Conservation (phyloP, 2,113 vertebrate genomes). For the Vanacampus margaritifer region DNA sequence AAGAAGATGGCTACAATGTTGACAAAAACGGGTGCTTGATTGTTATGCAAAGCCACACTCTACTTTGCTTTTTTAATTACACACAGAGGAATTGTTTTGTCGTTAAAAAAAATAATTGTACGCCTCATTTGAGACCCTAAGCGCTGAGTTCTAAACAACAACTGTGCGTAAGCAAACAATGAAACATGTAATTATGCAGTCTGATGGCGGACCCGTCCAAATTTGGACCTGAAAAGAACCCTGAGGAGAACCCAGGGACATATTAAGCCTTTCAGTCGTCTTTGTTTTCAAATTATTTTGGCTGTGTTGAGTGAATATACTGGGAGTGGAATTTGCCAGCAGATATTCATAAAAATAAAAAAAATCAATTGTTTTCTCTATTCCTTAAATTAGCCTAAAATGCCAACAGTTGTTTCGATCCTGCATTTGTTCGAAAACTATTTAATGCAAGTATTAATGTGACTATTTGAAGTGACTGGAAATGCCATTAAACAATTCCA, state of each 20-base stretch:
- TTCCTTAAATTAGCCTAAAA: no score
- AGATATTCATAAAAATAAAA: no score
- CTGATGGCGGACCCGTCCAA: neutral
- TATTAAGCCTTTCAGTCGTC: neutral
- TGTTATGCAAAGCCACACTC: constrained; percentile 24
- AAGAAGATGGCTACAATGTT: neutral
- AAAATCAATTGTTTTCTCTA: no score
- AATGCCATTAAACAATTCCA: no score
- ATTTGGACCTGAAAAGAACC: neutral
- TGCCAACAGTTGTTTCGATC: no score
- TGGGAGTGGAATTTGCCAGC: neutral
- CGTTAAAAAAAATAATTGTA: constrained; percentile 23
- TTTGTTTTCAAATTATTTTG: neutral
- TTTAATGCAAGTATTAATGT: no score
- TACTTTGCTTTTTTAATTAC: constrained; percentile 16
- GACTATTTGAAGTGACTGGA: no score
- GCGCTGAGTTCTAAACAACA: constrained; percentile 5
- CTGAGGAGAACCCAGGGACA: neutral
- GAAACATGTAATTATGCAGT: constrained; percentile 2
- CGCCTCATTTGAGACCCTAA: constrained; percentile 25
- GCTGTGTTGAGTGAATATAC: neutral
- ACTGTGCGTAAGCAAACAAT: neutral
- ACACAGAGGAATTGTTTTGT: constrained; percentile 37
- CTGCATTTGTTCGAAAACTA: no score
- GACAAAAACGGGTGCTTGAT: neutral